Base-by-base conservation (phyloP, 2,113 vertebrate genomes). In the Ciconia maguari region DNA sequence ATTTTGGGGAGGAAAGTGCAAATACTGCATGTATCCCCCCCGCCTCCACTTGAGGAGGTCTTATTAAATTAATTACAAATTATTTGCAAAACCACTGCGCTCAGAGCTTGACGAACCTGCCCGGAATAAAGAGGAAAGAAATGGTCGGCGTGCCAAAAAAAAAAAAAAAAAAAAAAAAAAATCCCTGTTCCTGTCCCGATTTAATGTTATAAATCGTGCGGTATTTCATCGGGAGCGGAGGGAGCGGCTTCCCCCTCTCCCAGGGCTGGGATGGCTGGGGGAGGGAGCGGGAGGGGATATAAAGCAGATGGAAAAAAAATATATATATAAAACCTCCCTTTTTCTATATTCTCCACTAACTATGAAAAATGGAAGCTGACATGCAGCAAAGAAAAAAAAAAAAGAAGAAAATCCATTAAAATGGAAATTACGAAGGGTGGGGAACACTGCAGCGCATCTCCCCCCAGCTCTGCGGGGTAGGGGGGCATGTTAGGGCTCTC, bases 301-400 rank as follows among this genome's bases (percentile, higher is more conserved):
- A 92, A 96, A 93, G 90, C 90, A 97, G 95, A 96, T 88, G 91
- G 91, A 54, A 80, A 49, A 62, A 48, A 84, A 74, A 76, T 70
- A 74, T 41, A 74, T 41, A 55, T 80, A 78, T 24, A 75, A 38
- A 77, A 80, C 36, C 55, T 91, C 58, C 68, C 68, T 93, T 85
- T 61, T 92, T 76, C 91, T 96, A 62, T 88, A 72, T 83, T 94
- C 90, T 96, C 77, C 70, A 92, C 93, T 95, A 95, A 93, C 76
- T 93, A 92, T 95, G 92, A 96, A 92, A 96, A 95, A 95, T 93
- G 95, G 92, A 90, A 95, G 94, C 95, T 96, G 95, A 91, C 93
- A 94, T 65, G 65, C 80, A 69, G 94, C 90, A 83, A 80, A 94
- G 52, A 8, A n/a, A 44, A 71, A 60, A 69, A 87, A 94, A 62